These are phyloP conservation scores for Sporophila hypoxantha DNA, from an alignment of 2,113 vertebrate genomes.

Conservation along the genomic window DNA sequence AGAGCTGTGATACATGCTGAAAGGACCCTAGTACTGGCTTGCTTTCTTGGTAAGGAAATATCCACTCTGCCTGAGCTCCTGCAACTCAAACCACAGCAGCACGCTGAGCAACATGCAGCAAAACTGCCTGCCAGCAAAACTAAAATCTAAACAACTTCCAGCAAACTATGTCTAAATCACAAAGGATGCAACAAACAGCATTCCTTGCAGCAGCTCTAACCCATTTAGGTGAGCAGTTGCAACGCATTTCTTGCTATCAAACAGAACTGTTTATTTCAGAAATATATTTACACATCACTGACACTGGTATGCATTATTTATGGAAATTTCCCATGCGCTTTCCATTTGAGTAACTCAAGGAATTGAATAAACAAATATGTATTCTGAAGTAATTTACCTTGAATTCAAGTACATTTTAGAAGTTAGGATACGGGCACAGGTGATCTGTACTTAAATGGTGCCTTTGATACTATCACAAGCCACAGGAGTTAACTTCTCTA, in stretches of 20 bases:
- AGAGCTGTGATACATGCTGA: background rate
- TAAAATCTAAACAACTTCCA: background rate
- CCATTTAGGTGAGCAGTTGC: background rate
- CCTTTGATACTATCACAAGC: background rate
- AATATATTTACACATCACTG: background rate
- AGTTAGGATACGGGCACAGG: background rate
- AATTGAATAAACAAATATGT: background rate
- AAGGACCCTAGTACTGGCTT: background rate
- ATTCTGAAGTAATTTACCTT: background rate
- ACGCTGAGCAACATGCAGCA: background rate
- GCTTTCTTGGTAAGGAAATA: background rate
- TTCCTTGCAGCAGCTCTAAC: background rate
- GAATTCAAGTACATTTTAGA: background rate
- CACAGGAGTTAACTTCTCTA: background rate
- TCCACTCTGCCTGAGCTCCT: background rate
- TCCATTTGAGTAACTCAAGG: background rate
- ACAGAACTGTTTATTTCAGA: background rate
- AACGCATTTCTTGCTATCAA: background rate
- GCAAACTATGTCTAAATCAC: fast-evolving
- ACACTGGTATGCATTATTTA: background rate
- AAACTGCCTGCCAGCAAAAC: background rate
- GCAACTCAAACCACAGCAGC: background rate
- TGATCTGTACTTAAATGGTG: background rate
- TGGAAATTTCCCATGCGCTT: background rate
- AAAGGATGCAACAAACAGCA: background rate